Evolutionary conservation across 2,113 vertebrate genomes (phyloP).

Genomic region (Atlantisia rogersi): DNA sequence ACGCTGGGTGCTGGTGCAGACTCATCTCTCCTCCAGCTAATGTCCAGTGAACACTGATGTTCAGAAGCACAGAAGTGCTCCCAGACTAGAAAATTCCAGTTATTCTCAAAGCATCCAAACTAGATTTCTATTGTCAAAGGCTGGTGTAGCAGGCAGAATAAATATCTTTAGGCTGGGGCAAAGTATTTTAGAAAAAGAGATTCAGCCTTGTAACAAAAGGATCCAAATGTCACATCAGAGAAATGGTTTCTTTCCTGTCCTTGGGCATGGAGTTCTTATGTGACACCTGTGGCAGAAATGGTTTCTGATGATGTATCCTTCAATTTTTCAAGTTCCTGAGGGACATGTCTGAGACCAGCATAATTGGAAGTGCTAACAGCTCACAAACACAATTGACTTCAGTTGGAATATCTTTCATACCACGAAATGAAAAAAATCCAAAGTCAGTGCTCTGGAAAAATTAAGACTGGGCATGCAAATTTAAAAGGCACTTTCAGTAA

Average conservation of each 20-base stretch:
- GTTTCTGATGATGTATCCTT: not conserved
- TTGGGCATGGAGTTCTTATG: not conserved
- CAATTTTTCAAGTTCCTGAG: not conserved
- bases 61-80: not conserved
- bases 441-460: not conserved
- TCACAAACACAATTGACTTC: not conserved
- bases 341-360: not conserved
- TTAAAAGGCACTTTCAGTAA: not conserved
- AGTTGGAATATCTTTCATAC: not conserved
- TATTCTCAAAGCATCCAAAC: not conserved
- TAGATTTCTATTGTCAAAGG: not conserved
- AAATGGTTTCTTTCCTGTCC: not conserved
- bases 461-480: not conserved
- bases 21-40: rapidly evolving
- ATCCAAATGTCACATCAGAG: not conserved
- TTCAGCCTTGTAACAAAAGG: not conserved
- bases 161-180: not conserved
- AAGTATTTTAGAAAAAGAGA: not conserved
- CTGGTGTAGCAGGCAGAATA: not conserved
- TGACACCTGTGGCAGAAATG: not conserved
- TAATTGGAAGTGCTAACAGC: not conserved
- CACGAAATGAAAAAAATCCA: not conserved
- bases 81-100: not conserved
- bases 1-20: not conserved
- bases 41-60: not conserved